These are phyloP conservation scores for Papio anubis DNA, from an alignment of 2,113 vertebrate genomes.

Conservation along the genomic window DNA sequence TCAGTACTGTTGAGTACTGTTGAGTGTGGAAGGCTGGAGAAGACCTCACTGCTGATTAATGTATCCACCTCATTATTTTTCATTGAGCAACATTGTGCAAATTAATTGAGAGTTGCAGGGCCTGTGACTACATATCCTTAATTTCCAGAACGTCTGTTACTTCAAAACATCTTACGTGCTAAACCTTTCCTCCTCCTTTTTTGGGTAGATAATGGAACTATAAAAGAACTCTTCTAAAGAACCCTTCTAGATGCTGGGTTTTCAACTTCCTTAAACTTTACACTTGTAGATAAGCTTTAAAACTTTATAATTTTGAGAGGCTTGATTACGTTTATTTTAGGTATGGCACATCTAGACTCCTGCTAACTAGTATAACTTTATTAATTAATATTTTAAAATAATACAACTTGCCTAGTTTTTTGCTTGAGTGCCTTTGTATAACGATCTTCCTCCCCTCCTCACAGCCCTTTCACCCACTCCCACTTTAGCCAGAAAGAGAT, in stretches of 20 bases:
- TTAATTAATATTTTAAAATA: constrained; percentile 42
- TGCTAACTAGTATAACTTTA: not conserved
- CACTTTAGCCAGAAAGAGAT: not conserved
- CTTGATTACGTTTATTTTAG: constrained; percentile 32
- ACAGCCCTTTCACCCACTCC: not conserved
- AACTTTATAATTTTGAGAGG: not conserved
- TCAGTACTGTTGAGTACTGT: not conserved
- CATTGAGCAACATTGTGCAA: not conserved
- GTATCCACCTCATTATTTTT: not conserved
- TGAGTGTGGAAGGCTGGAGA: not conserved
- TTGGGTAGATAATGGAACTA: not conserved
- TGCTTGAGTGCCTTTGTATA: not conserved
- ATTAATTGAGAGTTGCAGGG: constrained; percentile 13
- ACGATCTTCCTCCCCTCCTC: not conserved
- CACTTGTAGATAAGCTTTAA: not conserved
- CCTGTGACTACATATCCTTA: not conserved
- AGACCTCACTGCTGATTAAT: not conserved
- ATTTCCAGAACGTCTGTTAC: not conserved
- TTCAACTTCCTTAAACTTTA: constrained; percentile 26
- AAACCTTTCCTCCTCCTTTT: not conserved
- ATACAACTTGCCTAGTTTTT: not conserved
- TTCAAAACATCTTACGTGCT: not conserved
- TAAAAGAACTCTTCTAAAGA: not conserved
- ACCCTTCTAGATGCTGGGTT: not conserved
- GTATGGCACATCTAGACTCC: not conserved